These are phyloP conservation scores for Alauda arvensis DNA, from an alignment of 2,797 vertebrate genomes.

Conservation along the genomic window DNA sequence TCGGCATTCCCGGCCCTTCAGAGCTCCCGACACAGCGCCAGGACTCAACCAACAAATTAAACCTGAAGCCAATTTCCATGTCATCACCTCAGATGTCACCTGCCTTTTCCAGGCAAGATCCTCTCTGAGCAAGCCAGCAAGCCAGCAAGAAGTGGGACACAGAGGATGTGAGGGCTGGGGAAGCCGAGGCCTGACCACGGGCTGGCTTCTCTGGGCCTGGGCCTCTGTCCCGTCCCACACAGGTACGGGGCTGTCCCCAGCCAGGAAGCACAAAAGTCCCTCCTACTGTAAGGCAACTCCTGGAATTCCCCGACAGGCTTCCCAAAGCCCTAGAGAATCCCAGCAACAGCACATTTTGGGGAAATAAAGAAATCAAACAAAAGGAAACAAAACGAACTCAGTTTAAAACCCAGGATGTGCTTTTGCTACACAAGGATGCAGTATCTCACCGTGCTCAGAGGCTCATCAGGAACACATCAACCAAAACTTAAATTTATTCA, in stretches of 20 bases:
- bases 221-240: neutral
- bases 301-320: neutral
- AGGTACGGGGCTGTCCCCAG: neutral
- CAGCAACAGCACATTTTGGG: neutral
- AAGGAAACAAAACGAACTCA: neutral
- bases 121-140: neutral
- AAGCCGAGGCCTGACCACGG: neutral
- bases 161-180: neutral
- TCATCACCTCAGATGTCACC: neutral
- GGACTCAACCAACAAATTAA: neutral
- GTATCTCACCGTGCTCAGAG: accelerated
- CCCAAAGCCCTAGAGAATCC: neutral
- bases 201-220: neutral
- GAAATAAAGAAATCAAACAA: neutral
- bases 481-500: neutral
- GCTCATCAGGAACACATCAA: neutral
- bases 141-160: neutral
- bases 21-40: neutral
- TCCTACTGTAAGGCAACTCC: neutral
- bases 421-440: neutral
- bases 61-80: neutral
- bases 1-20: neutral
- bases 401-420: neutral
- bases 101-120: neutral
- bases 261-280: neutral